Evolutionary conservation across 2,888 invertebrate species (phyloP).

Genomic region (Bombyx huttoni): DNA sequence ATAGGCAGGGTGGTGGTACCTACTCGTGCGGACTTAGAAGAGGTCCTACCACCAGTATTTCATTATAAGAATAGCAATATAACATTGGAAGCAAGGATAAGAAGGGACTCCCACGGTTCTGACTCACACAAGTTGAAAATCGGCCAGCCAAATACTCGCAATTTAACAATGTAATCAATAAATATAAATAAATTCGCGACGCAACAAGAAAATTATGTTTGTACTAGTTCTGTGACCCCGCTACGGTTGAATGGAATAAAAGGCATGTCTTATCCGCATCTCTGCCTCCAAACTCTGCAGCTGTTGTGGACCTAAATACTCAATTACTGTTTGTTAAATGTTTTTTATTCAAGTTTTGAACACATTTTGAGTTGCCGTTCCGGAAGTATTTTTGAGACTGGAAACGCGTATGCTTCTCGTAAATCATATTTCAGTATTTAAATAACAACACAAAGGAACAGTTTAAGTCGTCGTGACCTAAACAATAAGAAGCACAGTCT

Average conservation of each 20-base stretch:
- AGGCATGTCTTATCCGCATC: constrained; percentile 43
- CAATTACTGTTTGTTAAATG: background rate
- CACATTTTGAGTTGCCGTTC: too few relatives aligned
- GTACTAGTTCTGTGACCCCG: constrained; percentile 65
- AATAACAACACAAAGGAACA: too few relatives aligned
- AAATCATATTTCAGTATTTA: too few relatives aligned
- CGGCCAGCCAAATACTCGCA: background rate
- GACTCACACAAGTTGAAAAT: background rate
- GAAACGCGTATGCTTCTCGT: too few relatives aligned
- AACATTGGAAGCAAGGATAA: too few relatives aligned
- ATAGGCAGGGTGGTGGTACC: too few relatives aligned
- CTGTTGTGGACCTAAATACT: constrained; percentile 15
- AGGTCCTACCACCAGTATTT: too few relatives aligned
- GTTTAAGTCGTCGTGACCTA: too few relatives aligned
- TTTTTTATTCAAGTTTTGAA: constrained; percentile 1
- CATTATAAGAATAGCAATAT: too few relatives aligned
- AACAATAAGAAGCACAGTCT: too few relatives aligned
- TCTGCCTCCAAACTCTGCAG: constrained; percentile 28
- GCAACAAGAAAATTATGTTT: constrained; percentile 39
- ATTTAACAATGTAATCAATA: constrained; percentile 8
- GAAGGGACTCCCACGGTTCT: constrained; percentile 1
- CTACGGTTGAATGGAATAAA: constrained; percentile 55
- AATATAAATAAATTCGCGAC: constrained; percentile 21
- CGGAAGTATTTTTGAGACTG: too few relatives aligned
- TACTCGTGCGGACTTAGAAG: too few relatives aligned